Percentiles rank a stretch among this genome's conserved stretches.
These are phyloP conservation scores for Unio delphinus DNA, from an alignment of 2,888 invertebrate genomes.

Conservation along the genomic window DNA sequence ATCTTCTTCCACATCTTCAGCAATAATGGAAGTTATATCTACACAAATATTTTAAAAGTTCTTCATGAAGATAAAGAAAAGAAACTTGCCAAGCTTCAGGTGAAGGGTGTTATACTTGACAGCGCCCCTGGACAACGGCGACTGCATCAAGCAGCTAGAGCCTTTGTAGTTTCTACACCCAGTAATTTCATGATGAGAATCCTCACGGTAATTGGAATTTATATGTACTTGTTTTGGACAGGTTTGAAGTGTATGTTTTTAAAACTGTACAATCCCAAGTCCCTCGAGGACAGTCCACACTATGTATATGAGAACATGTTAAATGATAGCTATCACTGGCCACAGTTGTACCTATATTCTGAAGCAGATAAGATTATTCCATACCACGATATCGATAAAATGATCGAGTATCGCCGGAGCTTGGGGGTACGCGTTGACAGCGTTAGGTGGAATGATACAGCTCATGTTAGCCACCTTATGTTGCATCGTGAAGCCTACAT, in stretches of 20 bases:
- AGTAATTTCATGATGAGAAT: conserved; percentile 47
- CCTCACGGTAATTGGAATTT: conserved; percentile 72
- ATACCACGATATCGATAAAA: conserved; percentile 80
- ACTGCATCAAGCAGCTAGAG: conserved; percentile 44
- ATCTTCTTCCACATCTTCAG: conserved; percentile 84
- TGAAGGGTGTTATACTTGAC: conserved; percentile 76
- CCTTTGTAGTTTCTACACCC: conserved; percentile 44
- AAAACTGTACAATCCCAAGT: conserved; percentile 15
- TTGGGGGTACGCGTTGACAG: conserved; percentile 78
- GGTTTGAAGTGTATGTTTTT: conserved; percentile 21
- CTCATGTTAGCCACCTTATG: conserved; percentile 83
- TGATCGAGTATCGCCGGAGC: conserved; percentile 75
- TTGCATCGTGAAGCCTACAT: conserved; percentile 74
- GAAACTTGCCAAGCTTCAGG: conserved; percentile 31
- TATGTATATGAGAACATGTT: conserved; percentile 57
- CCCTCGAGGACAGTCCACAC: conserved; percentile 29
- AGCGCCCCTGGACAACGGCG: conserved; percentile 78
- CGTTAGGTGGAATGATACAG: conserved; percentile 80
- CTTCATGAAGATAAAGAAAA: conserved; percentile 49
- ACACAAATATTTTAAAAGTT: conserved; percentile 79
- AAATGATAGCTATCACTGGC: conserved; percentile 77
- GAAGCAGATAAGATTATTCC: conserved; percentile 80
- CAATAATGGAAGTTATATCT: conserved; percentile 83
- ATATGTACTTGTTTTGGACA: conserved; percentile 41
- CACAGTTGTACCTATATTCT: conserved; percentile 83